A percentile compares a stretch with the other conserved stretches of the same genome.
These are phyloP conservation scores for Eupristina koningsbergeri DNA, from an alignment of 1,140 invertebrate genomes.

Conservation along the genomic window DNA sequence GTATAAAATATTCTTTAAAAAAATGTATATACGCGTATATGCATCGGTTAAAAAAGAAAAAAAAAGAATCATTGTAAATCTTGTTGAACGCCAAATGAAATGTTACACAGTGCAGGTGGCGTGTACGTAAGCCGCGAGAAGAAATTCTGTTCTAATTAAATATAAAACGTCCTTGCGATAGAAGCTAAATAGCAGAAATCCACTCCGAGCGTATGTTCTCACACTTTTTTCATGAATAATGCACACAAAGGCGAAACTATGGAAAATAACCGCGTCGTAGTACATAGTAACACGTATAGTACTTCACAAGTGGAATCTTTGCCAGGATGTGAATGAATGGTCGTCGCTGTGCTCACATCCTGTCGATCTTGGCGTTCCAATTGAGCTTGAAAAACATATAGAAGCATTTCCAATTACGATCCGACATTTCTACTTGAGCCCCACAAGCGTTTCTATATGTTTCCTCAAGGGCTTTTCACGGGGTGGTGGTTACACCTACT, in stretches of 20 bases:
- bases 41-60: conserved; percentile 45
- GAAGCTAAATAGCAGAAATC: not conserved
- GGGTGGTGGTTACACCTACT: not conserved
- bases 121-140: conserved; percentile 27
- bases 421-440: conserved; percentile 6
- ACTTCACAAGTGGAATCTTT: conserved; percentile 15
- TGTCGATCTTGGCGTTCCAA: not conserved
- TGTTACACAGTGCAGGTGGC: conserved; percentile 56
- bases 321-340: not conserved
- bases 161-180: conserved; percentile 6
- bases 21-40: conserved; percentile 55
- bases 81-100: conserved; percentile 60
- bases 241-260: not conserved
- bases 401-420: not conserved
- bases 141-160: conserved; percentile 31
- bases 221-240: not conserved
- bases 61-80: conserved; percentile 58
- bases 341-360: conserved; percentile 22
- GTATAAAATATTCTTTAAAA: conserved; percentile 46
- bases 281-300: not conserved
- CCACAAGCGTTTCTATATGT: conserved; percentile 22
- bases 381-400: conserved; percentile 4
- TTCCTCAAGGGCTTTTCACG: conserved; percentile 31
- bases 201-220: not conserved
- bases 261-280: not conserved